Base-by-base conservation (phyloP, 2,888 invertebrate species). In the Chloroclysta siterata region DNA sequence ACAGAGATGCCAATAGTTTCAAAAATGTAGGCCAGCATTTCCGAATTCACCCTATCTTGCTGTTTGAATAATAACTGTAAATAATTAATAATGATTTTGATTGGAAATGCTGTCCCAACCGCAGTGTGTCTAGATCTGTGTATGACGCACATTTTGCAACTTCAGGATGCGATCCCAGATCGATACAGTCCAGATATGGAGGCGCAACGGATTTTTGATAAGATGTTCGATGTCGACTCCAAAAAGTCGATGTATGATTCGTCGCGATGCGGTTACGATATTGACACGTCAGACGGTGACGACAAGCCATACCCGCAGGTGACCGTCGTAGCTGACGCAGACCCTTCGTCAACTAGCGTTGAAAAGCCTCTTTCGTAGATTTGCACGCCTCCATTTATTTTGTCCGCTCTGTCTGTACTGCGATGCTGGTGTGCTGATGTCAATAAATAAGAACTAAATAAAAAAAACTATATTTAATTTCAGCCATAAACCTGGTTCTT, bases 121-220 rank as follows among this genome's bases (percentile, higher is more conserved):
- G 41, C 53, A 17, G 53, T 50, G 60, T 57, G 46, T 44, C 47
- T 48, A 54, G 61, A 46, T 52, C 73, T 70, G 78, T 81, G 74
- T 83, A 74, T 88, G 82, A 87, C 81, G 76, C 81, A 83, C 80
- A 80, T 90, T 92, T 90, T 91, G 84, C 85, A 84, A 87, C 91
- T 89, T 82, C 93, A 93, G 93, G 93, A 89, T 72, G 83, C 90
- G 81, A 89, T 93, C 82, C 90, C 88, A 83, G 93, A 92, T 89
- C 89, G 92, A 81, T 93, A 93, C 92, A 93, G 93, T 88, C 93
- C 93, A 82, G 93, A 93, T 88, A 87, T 92, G 88, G 93, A 93
- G 83, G 93, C 93, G 78, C 92, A 93, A 85, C 87, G 93, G 89
- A 93, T 93, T 76, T 93, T 93, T 88, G 93, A 93, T 91, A 93